These are phyloP conservation scores for Mungos mungo DNA, from an alignment of 2,113 vertebrate species.

Conservation along the genomic window DNA sequence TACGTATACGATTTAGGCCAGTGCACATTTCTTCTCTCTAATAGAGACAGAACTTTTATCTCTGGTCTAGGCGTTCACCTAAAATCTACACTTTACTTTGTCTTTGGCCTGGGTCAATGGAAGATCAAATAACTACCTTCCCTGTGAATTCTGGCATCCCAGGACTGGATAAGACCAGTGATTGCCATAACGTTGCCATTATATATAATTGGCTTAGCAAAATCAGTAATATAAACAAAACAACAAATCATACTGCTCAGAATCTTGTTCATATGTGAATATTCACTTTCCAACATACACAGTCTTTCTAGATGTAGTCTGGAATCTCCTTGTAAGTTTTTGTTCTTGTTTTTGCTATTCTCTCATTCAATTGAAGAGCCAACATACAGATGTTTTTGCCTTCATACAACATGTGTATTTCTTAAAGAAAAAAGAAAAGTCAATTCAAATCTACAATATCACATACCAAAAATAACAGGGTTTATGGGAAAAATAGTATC, in stretches of 20 bases:
- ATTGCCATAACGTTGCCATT: not conserved
- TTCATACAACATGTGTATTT: not conserved
- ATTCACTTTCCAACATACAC: not conserved
- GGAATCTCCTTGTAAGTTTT: not conserved
- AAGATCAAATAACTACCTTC: not conserved
- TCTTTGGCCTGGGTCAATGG: not conserved
- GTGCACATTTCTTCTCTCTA: not conserved
- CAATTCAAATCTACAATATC: not conserved
- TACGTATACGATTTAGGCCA: not conserved
- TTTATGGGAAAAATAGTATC: not conserved
- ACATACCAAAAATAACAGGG: not conserved
- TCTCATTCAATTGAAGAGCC: not conserved
- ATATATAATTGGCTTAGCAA: not conserved
- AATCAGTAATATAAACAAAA: not conserved
- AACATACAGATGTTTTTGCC: not conserved
- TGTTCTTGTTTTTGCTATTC: not conserved
- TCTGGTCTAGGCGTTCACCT: not conserved
- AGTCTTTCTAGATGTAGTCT: not conserved
- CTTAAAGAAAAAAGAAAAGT: not conserved
- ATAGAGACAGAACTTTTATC: not conserved
- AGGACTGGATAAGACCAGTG: not conserved
- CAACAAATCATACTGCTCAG: not conserved
- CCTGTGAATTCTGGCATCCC: not conserved
- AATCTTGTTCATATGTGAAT: not conserved
- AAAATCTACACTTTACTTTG: not conserved